These are phyloP conservation scores for Electrophaes corylata DNA, from an alignment of 2,888 invertebrate genomes.

Conservation along the genomic window DNA sequence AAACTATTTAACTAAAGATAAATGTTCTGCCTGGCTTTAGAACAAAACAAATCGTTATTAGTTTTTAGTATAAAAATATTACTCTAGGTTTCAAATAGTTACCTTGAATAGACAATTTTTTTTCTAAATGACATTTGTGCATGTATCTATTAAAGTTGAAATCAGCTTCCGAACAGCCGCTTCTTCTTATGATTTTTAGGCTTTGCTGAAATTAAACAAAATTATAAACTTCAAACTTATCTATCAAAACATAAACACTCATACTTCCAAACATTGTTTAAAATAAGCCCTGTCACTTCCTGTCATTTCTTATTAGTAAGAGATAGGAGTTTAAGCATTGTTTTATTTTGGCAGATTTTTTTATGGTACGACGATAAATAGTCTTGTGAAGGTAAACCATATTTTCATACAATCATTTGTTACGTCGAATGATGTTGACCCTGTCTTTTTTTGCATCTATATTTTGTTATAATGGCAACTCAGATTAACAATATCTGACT, in stretches of 20 bases:
- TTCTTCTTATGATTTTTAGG: constrained; percentile 81
- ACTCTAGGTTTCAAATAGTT: not conserved
- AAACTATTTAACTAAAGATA: not conserved
- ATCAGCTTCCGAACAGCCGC: constrained; percentile 54
- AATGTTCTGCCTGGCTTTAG: not conserved
- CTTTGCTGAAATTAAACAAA: constrained; percentile 62
- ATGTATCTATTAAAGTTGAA: constrained; percentile 42
- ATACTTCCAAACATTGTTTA: no score
- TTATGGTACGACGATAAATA: no score
- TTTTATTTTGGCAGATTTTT: no score
- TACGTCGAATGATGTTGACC: constrained; percentile 68
- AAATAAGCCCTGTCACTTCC: no score
- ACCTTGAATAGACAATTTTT: constrained; percentile 48
- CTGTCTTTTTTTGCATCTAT: constrained; percentile 48
- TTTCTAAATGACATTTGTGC: constrained; percentile 38
- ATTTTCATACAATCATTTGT: constrained; percentile 58
- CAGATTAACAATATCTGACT: constrained; percentile 55
- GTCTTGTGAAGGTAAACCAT: constrained; percentile 39
- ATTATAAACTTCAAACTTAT: constrained; percentile 23
- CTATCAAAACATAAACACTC: constrained; percentile 5
- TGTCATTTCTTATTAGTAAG: no score
- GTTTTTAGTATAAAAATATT: constrained; percentile 1
- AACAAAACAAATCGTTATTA: not conserved
- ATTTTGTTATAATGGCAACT: constrained; percentile 50
- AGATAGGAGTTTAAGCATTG: no score